Conservation (phyloP, 2,888 invertebrate genomes). For the Marronus borbonicus region DNA sequence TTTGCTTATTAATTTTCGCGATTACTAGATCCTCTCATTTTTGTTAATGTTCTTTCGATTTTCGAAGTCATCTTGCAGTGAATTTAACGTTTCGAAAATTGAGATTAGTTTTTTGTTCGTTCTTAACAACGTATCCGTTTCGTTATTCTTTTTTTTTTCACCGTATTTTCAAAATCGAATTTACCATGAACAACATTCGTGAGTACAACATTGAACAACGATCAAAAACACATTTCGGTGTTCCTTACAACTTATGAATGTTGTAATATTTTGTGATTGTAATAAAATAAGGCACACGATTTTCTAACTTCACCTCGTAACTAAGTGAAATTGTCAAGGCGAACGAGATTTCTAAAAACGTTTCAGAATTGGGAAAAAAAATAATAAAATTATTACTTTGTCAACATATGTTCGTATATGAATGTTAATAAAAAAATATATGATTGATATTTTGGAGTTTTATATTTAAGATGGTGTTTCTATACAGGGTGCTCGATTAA, state of each 20-base stretch:
- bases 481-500: too few relatives aligned
- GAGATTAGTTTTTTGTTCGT: slow-evolving; percentile 24
- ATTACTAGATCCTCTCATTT: neutral
- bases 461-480: neutral
- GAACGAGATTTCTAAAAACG: too few relatives aligned
- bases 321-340: too few relatives aligned
- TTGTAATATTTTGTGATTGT: slow-evolving; percentile 20
- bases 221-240: slow-evolving; percentile 6
- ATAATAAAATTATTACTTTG: neutral
- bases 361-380: neutral
- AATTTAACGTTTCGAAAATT: neutral
- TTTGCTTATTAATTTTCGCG: neutral
- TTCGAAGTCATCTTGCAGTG: neutral
- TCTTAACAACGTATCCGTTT: neutral
- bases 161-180: slow-evolving; percentile 30
- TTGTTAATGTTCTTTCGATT: neutral
- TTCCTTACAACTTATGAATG: neutral
- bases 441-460: too few relatives aligned
- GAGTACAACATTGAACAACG: slow-evolving; percentile 25
- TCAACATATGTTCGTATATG: neutral
- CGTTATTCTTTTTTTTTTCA: neutral
- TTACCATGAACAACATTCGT: slow-evolving; percentile 30
- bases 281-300: slow-evolving; percentile 40
- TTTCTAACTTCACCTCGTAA: slow-evolving; percentile 4
- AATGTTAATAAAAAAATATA: too few relatives aligned